phyloP scores from a whole-genome alignment of 1,140 invertebrate species.

The Drosophila miranda region DNA sequence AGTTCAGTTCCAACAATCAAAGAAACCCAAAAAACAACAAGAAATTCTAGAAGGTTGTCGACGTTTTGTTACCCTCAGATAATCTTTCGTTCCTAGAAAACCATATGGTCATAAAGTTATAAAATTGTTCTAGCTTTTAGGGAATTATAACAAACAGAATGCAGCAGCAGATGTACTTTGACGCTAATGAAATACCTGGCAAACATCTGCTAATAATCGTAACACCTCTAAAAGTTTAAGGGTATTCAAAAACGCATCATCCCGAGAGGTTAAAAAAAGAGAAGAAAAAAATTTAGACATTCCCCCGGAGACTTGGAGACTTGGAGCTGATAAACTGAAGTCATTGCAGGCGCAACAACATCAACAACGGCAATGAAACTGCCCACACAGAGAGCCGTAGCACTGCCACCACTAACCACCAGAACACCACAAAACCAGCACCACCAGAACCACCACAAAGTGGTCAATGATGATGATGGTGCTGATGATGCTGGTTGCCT shows the following conservation, averaged over 20 bases:
- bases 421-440: slow-evolving; percentile 29
- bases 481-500: slow-evolving; percentile 64
- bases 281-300: slow-evolving; percentile 67
- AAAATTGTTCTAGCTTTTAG: too few species aligned
- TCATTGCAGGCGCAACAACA: slow-evolving; percentile 54
- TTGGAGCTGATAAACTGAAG: slow-evolving; percentile 68
- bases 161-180: too few species aligned
- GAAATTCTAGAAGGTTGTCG: background rate
- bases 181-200: too few species aligned
- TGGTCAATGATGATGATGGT: slow-evolving; percentile 47
- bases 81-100: too few species aligned
- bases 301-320: slow-evolving; percentile 32
- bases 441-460: slow-evolving; percentile 39
- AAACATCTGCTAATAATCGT: too few species aligned
- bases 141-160: too few species aligned
- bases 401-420: slow-evolving; percentile 23
- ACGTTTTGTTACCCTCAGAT: too few species aligned
- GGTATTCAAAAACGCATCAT: too few species aligned
- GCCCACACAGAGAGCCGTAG: slow-evolving; percentile 68
- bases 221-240: too few species aligned
- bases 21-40: slow-evolving; percentile 21
- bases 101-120: too few species aligned
- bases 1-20: slow-evolving; percentile 72
- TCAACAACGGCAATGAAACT: slow-evolving; percentile 73
- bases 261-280: background rate